phyloP scores from a whole-genome alignment of 1,140 invertebrate genomes.

The Popillia japonica region DNA sequence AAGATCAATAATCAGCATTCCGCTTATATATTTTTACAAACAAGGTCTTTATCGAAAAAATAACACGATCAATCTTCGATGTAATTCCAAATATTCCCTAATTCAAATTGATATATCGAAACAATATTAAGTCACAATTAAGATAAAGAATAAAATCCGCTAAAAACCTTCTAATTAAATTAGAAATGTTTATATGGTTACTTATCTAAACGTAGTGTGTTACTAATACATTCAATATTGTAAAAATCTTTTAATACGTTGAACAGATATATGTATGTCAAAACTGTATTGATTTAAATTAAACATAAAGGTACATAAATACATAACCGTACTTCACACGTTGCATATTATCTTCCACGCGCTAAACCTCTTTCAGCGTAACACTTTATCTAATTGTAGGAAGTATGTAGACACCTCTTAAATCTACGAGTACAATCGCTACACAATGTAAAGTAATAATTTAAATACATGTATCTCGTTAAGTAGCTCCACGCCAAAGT shows the following conservation, averaged over 20 bases:
- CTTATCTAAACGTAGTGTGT: slow-evolving; percentile 7
- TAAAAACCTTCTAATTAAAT: slow-evolving; percentile 18
- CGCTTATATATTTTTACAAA: slow-evolving; percentile 4
- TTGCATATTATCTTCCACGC: neutral
- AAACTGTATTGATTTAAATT: neutral
- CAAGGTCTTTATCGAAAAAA: slow-evolving; percentile 2
- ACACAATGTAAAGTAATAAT: slow-evolving; percentile 12
- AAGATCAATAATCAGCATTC: slow-evolving; percentile 18
- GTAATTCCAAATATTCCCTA: neutral
- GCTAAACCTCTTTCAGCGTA: neutral
- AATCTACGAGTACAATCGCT: neutral
- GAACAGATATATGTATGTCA: neutral
- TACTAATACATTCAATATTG: neutral
- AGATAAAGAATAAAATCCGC: slow-evolving; percentile 18
- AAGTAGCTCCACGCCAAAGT: slow-evolving; percentile 19
- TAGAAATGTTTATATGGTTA: neutral
- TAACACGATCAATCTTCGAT: neutral
- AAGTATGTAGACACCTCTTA: slow-evolving; percentile 15
- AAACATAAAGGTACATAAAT: slow-evolving; percentile 1
- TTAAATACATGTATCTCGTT: slow-evolving; percentile 16
- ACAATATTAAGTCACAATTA: slow-evolving; percentile 24
- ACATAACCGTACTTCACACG: slow-evolving; percentile 14
- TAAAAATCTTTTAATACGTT: neutral
- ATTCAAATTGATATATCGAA: slow-evolving; percentile 11
- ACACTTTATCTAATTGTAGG: slow-evolving; percentile 17